A percentile compares a stretch with the other conserved stretches of the same genome.
These are phyloP conservation scores for Lepidochrysops patricia DNA, from an alignment of 2,888 invertebrate species.

Conservation along the genomic window DNA sequence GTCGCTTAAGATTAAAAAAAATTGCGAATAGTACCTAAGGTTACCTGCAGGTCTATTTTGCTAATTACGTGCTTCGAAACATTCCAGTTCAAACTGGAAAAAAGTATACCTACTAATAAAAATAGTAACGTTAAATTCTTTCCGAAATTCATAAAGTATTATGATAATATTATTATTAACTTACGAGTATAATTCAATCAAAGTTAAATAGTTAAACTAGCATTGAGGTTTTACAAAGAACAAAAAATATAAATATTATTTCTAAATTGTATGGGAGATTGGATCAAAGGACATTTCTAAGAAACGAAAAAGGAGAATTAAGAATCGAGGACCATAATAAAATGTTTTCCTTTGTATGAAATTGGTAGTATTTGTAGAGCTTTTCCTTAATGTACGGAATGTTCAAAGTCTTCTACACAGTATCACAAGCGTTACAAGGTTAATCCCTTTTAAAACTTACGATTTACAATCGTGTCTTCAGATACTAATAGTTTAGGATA, in stretches of 20 bases:
- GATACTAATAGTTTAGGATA: background rate
- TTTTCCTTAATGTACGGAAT: background rate
- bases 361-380: background rate
- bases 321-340: background rate
- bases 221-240: background rate
- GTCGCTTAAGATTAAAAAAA: no score
- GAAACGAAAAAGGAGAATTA: background rate
- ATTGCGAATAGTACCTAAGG: no score
- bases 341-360: background rate
- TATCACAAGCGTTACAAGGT: background rate
- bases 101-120: no score
- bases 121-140: no score
- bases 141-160: no score
- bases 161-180: no score
- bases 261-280: no score
- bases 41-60: no score
- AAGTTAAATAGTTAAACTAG: no score
- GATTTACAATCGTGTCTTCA: background rate
- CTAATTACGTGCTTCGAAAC: no score
- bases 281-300: background rate
- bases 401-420: background rate
- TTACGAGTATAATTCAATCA: no score
- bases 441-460: slow-evolving; percentile 1
- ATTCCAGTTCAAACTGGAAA: no score
- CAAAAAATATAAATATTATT: background rate